Conservation (phyloP, 2,113 vertebrate genomes). For the Pseudopodoces humilis region DNA sequence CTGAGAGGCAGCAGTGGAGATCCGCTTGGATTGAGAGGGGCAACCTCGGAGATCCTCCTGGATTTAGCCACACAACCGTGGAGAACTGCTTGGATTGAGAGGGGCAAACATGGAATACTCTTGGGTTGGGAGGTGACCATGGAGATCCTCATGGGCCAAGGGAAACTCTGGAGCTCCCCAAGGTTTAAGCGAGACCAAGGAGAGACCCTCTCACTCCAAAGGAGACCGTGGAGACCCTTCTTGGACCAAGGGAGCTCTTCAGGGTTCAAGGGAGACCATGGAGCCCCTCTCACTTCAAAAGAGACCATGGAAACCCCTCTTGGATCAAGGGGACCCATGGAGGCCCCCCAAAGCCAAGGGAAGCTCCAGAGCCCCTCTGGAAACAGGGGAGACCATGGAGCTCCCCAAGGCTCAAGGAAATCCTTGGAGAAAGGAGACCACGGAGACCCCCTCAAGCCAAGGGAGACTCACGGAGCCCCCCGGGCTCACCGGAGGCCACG, state of each 20-base stretch:
- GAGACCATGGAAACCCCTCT: neutral
- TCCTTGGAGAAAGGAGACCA: neutral
- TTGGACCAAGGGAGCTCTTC: no score
- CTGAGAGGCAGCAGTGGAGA: neutral
- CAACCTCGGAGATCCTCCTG: neutral
- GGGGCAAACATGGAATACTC: accelerated
- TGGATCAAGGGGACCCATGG: no score
- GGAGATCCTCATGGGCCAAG: neutral
- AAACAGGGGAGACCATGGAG: neutral
- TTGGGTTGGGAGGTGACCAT: no score
- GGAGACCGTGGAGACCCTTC: neutral
- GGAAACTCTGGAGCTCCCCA: neutral
- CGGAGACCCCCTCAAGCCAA: neutral
- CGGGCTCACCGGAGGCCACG: neutral
- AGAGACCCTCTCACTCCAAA: neutral
- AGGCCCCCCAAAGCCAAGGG: neutral
- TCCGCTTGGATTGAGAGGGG: neutral
- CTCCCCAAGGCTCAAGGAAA: neutral
- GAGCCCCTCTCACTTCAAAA: neutral
- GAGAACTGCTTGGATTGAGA: neutral
- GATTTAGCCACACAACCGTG: neutral
- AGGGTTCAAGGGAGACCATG: neutral
- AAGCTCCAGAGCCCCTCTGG: neutral
- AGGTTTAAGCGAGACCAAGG: neutral
- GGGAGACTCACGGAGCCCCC: neutral